Conservation (phyloP, 2,113 vertebrate species). For the Paralichthys olivaceus region DNA sequence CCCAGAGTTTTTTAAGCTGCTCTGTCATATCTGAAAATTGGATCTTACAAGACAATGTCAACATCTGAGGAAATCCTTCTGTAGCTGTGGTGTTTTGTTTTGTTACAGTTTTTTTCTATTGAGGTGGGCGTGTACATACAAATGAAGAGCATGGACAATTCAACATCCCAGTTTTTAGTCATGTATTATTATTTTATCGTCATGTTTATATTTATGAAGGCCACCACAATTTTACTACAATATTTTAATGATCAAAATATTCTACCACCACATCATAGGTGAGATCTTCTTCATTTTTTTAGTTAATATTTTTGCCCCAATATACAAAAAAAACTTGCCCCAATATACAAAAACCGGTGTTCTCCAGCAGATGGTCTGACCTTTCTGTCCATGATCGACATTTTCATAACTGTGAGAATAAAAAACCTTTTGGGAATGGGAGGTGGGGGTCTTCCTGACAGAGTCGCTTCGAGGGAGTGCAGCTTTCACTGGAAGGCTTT, state of each 20-base stretch:
- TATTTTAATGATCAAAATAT: not conserved
- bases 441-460: conserved; percentile 4
- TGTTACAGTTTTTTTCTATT: not conserved
- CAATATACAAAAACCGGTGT: not conserved
- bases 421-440: conserved; percentile 43
- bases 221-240: too few species aligned
- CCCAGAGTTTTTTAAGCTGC: conserved; percentile 57
- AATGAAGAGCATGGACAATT: too few species aligned
- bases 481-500: conserved; percentile 31
- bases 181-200: too few species aligned
- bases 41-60: conserved; percentile 49
- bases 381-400: conserved; percentile 34
- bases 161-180: too few species aligned
- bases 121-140: too few species aligned
- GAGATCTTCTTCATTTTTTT: not conserved
- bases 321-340: too few species aligned
- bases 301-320: not conserved
- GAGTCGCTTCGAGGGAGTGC: conserved; percentile 15
- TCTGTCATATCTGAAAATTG: conserved; percentile 57
- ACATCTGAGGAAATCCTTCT: conserved; percentile 19
- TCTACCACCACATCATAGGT: not conserved
- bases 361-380: conserved; percentile 36
- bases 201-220: not conserved
- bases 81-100: conserved; percentile 4
- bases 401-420: conserved; percentile 43